These are phyloP conservation scores for Limnephilus rhombicus DNA, from an alignment of 2,888 invertebrate genomes.

Conservation along the genomic window DNA sequence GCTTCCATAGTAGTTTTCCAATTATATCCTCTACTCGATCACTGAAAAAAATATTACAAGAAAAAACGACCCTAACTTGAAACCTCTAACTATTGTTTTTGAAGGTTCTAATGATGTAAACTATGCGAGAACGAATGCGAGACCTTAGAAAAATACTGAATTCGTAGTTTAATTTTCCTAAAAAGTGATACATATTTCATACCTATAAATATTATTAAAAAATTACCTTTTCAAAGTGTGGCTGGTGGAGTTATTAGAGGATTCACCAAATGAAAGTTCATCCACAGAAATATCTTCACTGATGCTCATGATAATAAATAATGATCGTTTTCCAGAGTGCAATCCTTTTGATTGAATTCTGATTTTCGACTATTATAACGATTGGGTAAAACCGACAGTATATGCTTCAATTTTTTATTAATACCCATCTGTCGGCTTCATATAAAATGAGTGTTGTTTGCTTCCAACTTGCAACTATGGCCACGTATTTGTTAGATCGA, in stretches of 20 bases:
- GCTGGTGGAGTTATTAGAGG: neutral
- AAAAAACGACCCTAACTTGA: neutral
- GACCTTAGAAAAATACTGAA: no score
- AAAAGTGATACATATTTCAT: no score
- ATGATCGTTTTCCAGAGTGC: neutral
- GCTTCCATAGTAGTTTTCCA: constrained; percentile 54
- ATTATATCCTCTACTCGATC: constrained; percentile 40
- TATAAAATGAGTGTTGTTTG: neutral
- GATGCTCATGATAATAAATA: neutral
- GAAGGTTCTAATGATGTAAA: no score
- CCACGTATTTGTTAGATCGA: neutral
- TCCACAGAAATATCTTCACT: neutral
- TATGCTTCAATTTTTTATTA: neutral
- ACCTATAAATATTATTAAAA: no score
- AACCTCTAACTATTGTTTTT: no score
- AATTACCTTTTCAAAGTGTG: neutral
- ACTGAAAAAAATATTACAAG: neutral
- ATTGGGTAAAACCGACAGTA: neutral
- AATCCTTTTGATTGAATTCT: neutral
- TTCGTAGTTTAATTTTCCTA: no score
- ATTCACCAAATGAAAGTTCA: neutral
- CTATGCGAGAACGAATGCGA: no score
- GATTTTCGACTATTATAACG: neutral
- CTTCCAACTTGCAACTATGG: neutral
- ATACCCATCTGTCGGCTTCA: neutral